A percentile compares a stretch with the other conserved stretches of the same genome.
phyloP scores from a whole-genome alignment of 1,140 invertebrate species.

The Caenorhabditis tropicalis region DNA sequence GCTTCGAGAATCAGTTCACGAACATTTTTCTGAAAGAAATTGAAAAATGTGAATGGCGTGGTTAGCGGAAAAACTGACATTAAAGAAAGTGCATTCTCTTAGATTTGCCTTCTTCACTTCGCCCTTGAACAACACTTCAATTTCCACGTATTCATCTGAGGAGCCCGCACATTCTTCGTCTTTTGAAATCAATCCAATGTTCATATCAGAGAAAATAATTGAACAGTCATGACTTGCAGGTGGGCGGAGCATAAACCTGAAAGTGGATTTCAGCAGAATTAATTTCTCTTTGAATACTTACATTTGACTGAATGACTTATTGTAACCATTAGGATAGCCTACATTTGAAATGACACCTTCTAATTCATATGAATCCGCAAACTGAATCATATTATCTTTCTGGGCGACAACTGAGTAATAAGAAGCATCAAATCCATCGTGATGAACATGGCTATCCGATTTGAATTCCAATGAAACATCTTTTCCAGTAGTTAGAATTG shows the following conservation, averaged over 20 bases:
- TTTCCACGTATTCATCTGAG: neutral
- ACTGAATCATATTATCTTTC: conserved; percentile 56
- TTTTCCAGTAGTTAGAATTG: conserved; percentile 48
- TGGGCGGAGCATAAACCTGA: neutral
- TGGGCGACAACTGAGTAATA: conserved; percentile 4
- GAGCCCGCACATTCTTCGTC: neutral
- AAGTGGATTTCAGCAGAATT: neutral
- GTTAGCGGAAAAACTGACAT: neutral
- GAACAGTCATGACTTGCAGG: neutral
- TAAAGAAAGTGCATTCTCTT: neutral
- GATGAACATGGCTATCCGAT: conserved; percentile 5
- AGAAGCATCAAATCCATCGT: conserved; percentile 7
- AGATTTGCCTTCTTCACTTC: neutral
- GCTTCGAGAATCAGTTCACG: neutral
- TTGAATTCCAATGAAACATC: neutral
- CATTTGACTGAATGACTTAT: conserved; percentile 54
- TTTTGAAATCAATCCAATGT: neutral
- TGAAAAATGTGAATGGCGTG: neutral
- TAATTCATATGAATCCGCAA: conserved; percentile 58
- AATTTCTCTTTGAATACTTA: neutral
- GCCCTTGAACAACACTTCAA: neutral
- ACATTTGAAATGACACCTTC: conserved; percentile 59
- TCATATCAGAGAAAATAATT: neutral
- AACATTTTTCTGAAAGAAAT: neutral
- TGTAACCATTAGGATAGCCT: conserved; percentile 60